A percentile compares a stretch with the other conserved stretches of the same genome.
phyloP scores from a whole-genome alignment of 2,797 vertebrate species.

The Danio aesculapii region DNA sequence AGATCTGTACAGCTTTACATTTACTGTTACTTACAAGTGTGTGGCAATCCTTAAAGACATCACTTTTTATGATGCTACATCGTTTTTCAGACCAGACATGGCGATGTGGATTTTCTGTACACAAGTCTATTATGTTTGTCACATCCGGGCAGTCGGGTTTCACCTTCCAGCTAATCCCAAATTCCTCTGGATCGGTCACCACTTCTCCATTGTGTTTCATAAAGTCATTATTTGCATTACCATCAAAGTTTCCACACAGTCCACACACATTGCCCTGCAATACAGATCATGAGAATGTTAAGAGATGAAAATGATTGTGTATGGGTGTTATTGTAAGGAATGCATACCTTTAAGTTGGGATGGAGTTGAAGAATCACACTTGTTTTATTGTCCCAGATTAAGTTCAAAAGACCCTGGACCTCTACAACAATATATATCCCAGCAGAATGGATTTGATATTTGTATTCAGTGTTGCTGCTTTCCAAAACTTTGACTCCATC shows the following conservation, averaged over 20 bases:
- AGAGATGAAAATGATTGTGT: neutral
- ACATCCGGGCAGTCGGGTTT: constrained; percentile 75
- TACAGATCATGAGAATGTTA: neutral
- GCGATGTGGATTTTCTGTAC: constrained; percentile 77
- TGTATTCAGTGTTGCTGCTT: constrained; percentile 62
- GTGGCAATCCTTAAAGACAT: constrained; percentile 81
- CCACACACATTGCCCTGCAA: constrained; percentile 86
- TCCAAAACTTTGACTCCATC: constrained; percentile 72
- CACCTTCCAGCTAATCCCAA: constrained; percentile 89
- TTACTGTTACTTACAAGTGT: constrained; percentile 74
- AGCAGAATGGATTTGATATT: constrained; percentile 78
- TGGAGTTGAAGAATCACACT: constrained; percentile 86
- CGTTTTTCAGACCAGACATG: constrained; percentile 84
- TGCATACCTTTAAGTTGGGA: constrained; percentile 81
- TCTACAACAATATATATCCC: constrained; percentile 89
- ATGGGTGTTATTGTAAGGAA: neutral
- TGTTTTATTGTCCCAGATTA: constrained; percentile 92
- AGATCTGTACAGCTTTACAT: no score
- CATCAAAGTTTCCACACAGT: constrained; percentile 89
- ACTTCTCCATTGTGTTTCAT: constrained; percentile 80
- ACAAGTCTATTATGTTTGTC: constrained; percentile 65
- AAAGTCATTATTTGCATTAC: constrained; percentile 85
- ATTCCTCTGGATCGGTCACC: constrained; percentile 77
- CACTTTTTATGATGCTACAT: constrained; percentile 85
- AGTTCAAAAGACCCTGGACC: constrained; percentile 76